These are phyloP conservation scores for Crocuta crocuta DNA, from an alignment of 2,113 vertebrate species.

Conservation along the genomic window DNA sequence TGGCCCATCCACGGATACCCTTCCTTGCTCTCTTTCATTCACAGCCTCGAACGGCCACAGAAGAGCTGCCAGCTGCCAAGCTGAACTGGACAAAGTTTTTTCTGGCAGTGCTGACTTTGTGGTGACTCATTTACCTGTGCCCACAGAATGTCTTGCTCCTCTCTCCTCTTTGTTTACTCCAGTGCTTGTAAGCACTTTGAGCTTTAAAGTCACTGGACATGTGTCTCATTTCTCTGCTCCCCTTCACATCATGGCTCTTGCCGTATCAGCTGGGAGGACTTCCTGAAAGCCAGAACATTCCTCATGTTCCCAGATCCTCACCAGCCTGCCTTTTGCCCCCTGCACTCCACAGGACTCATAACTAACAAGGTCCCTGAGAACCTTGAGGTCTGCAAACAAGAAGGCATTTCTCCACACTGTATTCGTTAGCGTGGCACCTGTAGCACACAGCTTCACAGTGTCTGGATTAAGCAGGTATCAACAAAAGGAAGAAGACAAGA, in stretches of 20 bases:
- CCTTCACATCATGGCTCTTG: not conserved
- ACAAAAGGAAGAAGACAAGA: not conserved
- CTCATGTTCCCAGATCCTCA: not conserved
- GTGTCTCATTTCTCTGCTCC: conserved; percentile 32
- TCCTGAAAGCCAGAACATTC: conserved; percentile 38
- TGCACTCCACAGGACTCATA: not conserved
- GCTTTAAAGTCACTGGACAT: not conserved
- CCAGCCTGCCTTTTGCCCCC: not conserved
- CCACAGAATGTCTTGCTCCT: not conserved
- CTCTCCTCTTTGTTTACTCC: not conserved
- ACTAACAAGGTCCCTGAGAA: not conserved
- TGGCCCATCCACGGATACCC: not conserved
- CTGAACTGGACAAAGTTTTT: not conserved
- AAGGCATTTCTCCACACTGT: not conserved
- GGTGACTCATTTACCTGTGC: conserved; percentile 7
- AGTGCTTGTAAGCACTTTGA: not conserved
- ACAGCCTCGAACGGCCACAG: not conserved
- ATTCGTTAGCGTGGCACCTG: not conserved
- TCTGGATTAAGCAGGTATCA: not conserved
- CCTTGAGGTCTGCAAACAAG: not conserved
- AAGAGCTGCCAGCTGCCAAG: not conserved
- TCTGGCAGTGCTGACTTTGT: not conserved
- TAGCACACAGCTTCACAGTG: not conserved
- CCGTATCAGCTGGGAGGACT: not conserved
- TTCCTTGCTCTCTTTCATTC: not conserved